phyloP scores from a whole-genome alignment of 2,888 invertebrate species.

The Smittia sp. region DNA sequence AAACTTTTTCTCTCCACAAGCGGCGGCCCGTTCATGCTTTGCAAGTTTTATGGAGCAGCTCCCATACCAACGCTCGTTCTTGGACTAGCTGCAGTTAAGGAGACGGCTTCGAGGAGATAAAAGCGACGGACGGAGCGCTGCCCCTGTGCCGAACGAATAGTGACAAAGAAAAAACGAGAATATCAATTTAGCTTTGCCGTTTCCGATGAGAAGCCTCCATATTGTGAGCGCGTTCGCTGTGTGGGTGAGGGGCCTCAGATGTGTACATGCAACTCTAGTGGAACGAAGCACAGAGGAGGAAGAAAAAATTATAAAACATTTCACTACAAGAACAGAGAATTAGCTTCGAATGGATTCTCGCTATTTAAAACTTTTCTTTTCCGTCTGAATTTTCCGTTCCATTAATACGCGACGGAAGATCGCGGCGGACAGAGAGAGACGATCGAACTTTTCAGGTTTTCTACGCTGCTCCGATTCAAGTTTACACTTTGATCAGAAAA shows the following conservation, averaged over 20 bases:
- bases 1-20: neutral
- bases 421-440: neutral
- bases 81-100: neutral
- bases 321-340: conserved; percentile 20
- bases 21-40: neutral
- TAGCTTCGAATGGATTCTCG: conserved; percentile 17
- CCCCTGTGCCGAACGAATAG: neutral
- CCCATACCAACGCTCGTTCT: neutral
- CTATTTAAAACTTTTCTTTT: conserved; percentile 24
- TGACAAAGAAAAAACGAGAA: conserved; percentile 21
- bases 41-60: conserved; percentile 15
- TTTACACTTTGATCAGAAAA: neutral
- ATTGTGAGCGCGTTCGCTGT: neutral
- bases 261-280: conserved; percentile 37
- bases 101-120: conserved; percentile 11
- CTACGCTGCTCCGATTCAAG: neutral
- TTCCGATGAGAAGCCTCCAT: conserved; percentile 19
- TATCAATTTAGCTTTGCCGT: conserved; percentile 3
- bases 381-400: conserved; percentile 31
- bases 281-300: conserved; percentile 39
- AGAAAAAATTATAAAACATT: conserved; percentile 24
- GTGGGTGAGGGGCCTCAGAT: conserved; percentile 4
- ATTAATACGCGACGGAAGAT: neutral
- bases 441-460: neutral
- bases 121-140: neutral